A percentile compares a stretch with the other conserved stretches of the same genome.
Evolutionary conservation across 2,113 vertebrate genomes (phyloP).

Genomic region (Megaceryle torquata): DNA sequence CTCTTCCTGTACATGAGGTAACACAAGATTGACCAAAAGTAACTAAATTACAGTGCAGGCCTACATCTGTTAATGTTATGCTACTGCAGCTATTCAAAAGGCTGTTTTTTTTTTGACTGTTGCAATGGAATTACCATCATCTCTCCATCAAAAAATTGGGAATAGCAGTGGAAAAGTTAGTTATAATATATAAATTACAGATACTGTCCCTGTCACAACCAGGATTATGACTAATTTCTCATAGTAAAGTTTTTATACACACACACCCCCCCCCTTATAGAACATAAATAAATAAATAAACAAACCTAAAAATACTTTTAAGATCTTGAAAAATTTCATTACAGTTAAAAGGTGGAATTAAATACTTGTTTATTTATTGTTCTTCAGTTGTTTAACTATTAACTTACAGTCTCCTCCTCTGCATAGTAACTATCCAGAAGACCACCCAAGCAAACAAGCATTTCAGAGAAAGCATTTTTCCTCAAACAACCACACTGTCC

Average conservation of each 20-base stretch:
- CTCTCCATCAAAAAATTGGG: background rate
- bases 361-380: background rate
- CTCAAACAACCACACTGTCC: background rate
- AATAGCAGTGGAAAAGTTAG: background rate
- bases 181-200: background rate
- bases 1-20: background rate
- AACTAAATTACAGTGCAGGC: background rate
- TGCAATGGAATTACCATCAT: background rate
- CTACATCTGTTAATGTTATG: background rate
- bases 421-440: background rate
- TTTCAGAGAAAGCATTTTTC: background rate
- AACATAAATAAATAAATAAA: background rate
- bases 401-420: background rate
- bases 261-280: background rate
- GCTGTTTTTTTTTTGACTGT: background rate
- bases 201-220: background rate
- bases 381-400: background rate
- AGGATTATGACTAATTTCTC: background rate
- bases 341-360: background rate
- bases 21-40: background rate
- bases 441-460: background rate
- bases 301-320: background rate
- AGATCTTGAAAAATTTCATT: background rate
- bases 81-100: background rate
- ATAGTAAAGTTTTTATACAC: background rate